These are phyloP conservation scores for Platysternon megacephalum DNA, from an alignment of 2,113 vertebrate genomes.

Conservation along the genomic window DNA sequence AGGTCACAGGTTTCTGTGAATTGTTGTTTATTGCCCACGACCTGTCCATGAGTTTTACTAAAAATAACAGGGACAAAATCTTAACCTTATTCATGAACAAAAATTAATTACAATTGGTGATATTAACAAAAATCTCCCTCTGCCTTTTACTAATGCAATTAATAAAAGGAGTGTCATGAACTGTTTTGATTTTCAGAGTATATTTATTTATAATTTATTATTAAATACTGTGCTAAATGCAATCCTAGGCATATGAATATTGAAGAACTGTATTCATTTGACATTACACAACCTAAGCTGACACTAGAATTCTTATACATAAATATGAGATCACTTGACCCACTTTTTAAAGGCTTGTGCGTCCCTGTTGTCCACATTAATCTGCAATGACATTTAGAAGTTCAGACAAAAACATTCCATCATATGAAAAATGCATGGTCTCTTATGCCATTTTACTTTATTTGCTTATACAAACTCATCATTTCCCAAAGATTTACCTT, in stretches of 20 bases:
- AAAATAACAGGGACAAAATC: too few species aligned
- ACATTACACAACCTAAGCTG: slow-evolving; percentile 35
- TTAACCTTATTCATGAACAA: background rate
- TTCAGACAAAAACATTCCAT: slow-evolving; percentile 53
- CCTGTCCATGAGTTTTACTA: too few species aligned
- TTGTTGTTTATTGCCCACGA: too few species aligned
- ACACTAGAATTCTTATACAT: slow-evolving; percentile 62
- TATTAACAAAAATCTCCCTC: slow-evolving; percentile 14
- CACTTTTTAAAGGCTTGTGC: slow-evolving; percentile 53
- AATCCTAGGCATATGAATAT: background rate
- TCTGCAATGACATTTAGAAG: slow-evolving; percentile 63
- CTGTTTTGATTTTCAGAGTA: slow-evolving; percentile 1
- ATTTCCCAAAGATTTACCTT: background rate
- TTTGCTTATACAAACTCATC: slow-evolving; percentile 29
- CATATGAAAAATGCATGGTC: slow-evolving; percentile 51
- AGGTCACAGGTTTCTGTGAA: too few species aligned
- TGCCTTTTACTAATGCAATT: slow-evolving; percentile 12
- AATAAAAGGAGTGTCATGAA: slow-evolving; percentile 37
- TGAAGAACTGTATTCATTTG: background rate
- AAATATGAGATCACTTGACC: slow-evolving; percentile 66
- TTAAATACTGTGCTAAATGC: background rate
- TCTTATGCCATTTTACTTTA: slow-evolving; percentile 42
- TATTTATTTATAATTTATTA: background rate
- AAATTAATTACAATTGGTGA: background rate
- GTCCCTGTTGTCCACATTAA: slow-evolving; percentile 46